These are phyloP conservation scores for Axinella damicornis DNA, from an alignment of 37 sponge, comb jelly and placozoan species.

Conservation along the genomic window DNA sequence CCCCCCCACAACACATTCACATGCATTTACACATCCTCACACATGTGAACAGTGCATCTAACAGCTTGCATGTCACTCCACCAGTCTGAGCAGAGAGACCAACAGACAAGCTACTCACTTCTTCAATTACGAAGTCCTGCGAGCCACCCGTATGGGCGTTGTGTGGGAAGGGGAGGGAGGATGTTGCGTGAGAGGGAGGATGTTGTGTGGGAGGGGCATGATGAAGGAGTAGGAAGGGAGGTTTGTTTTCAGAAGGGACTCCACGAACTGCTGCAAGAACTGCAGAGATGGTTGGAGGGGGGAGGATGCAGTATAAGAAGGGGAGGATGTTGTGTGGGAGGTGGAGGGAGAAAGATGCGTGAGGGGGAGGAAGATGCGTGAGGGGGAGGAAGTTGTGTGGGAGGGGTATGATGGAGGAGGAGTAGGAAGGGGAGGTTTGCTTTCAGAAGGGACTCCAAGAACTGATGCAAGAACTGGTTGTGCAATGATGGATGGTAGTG, in stretches of 20 bases:
- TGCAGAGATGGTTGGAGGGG: neutral
- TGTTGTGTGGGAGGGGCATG: neutral
- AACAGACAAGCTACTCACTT: constrained; percentile 6
- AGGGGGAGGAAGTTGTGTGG: neutral
- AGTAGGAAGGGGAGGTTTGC: too few relatives aligned
- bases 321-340: neutral
- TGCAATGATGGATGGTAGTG: neutral
- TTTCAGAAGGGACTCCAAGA: too few relatives aligned
- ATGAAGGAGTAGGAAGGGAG: neutral
- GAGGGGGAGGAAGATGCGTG: neutral
- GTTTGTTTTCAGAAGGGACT: too few relatives aligned
- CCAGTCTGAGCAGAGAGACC: neutral
- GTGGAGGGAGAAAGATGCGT: too few relatives aligned
- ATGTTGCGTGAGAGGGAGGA: neutral
- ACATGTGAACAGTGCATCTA: constrained; percentile 28
- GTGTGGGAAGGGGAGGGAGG: neutral
- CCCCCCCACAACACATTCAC: too few relatives aligned
- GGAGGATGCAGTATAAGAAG: too few relatives aligned
- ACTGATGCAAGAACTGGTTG: neutral
- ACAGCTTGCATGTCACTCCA: neutral
- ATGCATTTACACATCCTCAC: constrained; percentile 22
- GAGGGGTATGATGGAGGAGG: neutral
- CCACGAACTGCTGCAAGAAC: neutral
- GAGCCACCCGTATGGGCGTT: neutral
- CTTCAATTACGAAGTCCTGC: neutral